Conservation (phyloP, 1,140 invertebrate species). For the Eumeta japonica region DNA sequence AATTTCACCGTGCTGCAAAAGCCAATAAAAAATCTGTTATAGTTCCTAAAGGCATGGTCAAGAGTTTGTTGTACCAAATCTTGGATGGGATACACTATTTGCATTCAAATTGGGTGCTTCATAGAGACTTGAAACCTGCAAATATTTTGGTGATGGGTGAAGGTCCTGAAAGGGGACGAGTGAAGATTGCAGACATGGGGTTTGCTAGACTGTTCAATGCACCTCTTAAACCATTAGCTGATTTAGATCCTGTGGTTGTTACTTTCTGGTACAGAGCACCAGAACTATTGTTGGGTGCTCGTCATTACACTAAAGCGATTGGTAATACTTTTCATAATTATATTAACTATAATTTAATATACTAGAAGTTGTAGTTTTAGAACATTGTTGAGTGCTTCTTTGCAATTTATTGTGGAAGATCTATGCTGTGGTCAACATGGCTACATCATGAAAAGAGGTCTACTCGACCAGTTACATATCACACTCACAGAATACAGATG, state of each 20-base stretch:
- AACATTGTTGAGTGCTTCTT: no score
- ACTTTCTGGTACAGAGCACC: constrained; percentile 99
- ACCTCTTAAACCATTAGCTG: constrained; percentile 94
- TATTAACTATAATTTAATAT: background rate
- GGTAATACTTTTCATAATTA: constrained; percentile 57
- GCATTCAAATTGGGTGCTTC: constrained; percentile 99
- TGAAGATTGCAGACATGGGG: constrained; percentile 99
- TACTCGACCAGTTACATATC: no score
- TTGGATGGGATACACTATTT: constrained; percentile 99
- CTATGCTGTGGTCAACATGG: no score
- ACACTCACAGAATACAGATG: no score
- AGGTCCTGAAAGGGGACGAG: constrained; percentile 92
- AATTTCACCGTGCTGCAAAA: constrained; percentile 97
- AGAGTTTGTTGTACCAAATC: constrained; percentile 97
- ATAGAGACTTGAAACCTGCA: constrained; percentile 98
- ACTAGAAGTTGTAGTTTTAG: no score
- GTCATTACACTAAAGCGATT: constrained; percentile 99
- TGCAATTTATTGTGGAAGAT: no score
- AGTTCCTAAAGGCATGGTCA: constrained; percentile 97
- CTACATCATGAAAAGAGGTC: no score
- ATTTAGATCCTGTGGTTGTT: constrained; percentile 98
- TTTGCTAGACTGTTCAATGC: constrained; percentile 99
- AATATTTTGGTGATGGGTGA: constrained; percentile 99
- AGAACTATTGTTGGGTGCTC: constrained; percentile 91
- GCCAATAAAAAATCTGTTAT: constrained; percentile 96